Evolutionary conservation across 2,797 vertebrate species (phyloP).

Genomic region (Amphiprion clarkii): DNA sequence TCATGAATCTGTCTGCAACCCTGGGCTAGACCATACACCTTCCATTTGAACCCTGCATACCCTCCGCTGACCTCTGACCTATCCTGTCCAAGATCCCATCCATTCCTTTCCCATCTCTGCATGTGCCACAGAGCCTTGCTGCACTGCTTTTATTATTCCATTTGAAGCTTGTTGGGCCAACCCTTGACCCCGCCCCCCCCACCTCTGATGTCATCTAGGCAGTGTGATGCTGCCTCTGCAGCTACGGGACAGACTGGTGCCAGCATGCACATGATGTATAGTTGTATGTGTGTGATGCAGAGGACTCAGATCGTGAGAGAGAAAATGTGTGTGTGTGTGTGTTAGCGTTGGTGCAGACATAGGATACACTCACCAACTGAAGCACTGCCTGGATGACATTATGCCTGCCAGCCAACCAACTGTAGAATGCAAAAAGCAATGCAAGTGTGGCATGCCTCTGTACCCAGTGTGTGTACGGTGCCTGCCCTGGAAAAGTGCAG

Average conservation of each 20-base stretch:
- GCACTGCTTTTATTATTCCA: conserved; percentile 83
- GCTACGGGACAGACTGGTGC: conserved; percentile 63
- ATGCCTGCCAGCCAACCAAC: conserved; percentile 90
- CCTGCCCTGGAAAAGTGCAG: conserved; percentile 88
- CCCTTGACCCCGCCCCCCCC: conserved; percentile 55
- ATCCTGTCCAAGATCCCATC: conserved; percentile 23
- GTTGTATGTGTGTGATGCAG: conserved; percentile 28
- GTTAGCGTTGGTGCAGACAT: conserved; percentile 57
- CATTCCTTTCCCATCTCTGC: conserved; percentile 78
- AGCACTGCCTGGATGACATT: conserved; percentile 86
- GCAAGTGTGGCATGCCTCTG: conserved; percentile 94
- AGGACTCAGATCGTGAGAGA: conserved; percentile 7
- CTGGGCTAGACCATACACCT: conserved; percentile 84
- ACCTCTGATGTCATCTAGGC: conserved; percentile 85
- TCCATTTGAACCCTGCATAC: conserved; percentile 51
- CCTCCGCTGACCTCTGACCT: conserved; percentile 54
- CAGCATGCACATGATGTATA: conserved; percentile 27
- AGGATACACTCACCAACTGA: conserved; percentile 54
- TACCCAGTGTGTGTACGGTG: conserved; percentile 91
- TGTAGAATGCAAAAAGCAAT: conserved; percentile 93
- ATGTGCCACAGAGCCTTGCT: conserved; percentile 88
- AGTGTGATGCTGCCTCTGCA: conserved; percentile 68
- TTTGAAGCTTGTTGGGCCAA: conserved; percentile 84
- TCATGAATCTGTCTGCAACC: conserved; percentile 86
- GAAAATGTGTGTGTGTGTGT: conserved; percentile 11